Percentiles rank a stretch among this genome's conserved stretches.
phyloP scores from a whole-genome alignment of 2,888 invertebrate species.

The Hypsopygia costalis region DNA sequence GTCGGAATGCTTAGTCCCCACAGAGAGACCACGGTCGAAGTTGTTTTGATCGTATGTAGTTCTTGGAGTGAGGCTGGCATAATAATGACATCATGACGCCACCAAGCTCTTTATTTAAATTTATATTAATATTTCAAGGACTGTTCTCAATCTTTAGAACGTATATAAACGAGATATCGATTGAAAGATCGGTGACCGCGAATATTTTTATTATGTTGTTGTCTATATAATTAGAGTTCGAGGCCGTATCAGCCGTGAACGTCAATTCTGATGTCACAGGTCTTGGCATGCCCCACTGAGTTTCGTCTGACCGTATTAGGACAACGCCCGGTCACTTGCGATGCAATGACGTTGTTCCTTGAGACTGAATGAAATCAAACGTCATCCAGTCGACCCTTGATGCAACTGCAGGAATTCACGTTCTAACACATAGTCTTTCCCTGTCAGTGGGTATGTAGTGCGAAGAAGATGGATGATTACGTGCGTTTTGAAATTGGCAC shows the following conservation, averaged over 20 bases:
- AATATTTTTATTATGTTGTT: neutral
- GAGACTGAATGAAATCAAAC: conserved; percentile 19
- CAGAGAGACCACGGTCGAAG: too few relatives aligned
- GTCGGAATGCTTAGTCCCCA: too few relatives aligned
- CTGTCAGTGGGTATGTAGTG: neutral
- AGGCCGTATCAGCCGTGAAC: neutral
- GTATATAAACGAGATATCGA: too few relatives aligned
- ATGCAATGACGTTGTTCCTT: conserved; percentile 5
- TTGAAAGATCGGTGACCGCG: too few relatives aligned
- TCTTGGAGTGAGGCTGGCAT: too few relatives aligned
- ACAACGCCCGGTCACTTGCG: conserved; percentile 16
- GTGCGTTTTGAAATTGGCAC: conserved; percentile 28
- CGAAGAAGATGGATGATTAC: neutral
- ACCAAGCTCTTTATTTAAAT: too few relatives aligned
- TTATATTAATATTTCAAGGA: too few relatives aligned
- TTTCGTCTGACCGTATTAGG: conserved; percentile 23
- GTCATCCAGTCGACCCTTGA: conserved; percentile 14
- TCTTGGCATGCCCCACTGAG: conserved; percentile 11
- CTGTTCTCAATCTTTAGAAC: too few relatives aligned
- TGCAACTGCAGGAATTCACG: conserved; percentile 6
- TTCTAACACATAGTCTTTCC: conserved; percentile 12
- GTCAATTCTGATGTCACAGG: conserved; percentile 7
- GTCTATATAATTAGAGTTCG: neutral
- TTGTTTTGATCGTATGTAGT: too few relatives aligned
- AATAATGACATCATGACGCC: too few relatives aligned